These are phyloP conservation scores for Protula sp. DNA, from an alignment of 2,888 invertebrate genomes.

Conservation along the genomic window DNA sequence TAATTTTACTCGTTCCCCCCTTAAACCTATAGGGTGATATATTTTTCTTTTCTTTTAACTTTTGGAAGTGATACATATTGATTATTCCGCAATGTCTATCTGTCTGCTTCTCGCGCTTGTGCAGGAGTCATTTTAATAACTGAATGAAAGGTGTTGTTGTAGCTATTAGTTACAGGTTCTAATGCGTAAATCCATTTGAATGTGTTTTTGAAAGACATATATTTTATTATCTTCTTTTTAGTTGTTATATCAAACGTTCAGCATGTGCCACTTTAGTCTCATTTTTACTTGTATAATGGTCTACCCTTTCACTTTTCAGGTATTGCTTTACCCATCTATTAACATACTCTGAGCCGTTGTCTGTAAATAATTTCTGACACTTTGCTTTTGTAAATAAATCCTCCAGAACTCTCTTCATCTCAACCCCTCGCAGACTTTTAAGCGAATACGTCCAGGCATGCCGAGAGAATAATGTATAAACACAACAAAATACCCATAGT, in stretches of 20 bases:
- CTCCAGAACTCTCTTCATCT: neutral
- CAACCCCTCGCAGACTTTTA: neutral
- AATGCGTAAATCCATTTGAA: neutral
- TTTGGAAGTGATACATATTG: no score
- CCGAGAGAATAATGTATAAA: no score
- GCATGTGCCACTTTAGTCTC: neutral
- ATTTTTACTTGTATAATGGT: neutral
- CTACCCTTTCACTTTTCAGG: neutral
- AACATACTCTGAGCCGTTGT: neutral
- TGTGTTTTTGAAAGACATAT: neutral
- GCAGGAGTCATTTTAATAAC: neutral
- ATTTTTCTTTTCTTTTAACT: no score
- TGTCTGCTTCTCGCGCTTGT: neutral
- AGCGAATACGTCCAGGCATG: conserved; percentile 2
- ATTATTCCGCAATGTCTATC: no score
- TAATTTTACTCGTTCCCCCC: neutral
- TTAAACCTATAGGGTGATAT: neutral
- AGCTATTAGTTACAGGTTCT: neutral
- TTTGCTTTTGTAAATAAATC: neutral
- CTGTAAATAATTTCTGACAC: neutral
- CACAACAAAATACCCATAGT: no score
- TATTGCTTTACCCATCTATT: neutral
- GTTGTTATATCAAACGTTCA: neutral
- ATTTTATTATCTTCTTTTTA: neutral
- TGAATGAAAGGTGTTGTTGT: neutral